Conservation (phyloP, 2,797 vertebrate genomes). For the Lemur catta region DNA sequence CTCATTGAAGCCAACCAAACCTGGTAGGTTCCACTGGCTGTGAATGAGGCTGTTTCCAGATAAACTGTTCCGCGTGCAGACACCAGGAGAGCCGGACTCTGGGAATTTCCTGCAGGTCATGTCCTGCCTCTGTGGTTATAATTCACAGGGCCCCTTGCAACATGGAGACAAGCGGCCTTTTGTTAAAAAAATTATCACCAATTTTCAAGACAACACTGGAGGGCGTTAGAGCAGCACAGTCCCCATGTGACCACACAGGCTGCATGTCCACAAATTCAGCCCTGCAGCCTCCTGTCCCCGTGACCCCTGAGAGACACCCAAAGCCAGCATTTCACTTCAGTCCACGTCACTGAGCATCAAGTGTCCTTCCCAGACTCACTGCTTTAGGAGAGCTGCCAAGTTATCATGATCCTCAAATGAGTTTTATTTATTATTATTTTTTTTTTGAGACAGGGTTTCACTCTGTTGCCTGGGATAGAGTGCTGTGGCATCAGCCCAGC, state of each 20-base stretch:
- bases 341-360: too few species aligned
- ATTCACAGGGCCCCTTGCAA: neutral
- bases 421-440: neutral
- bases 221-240: too few species aligned
- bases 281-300: too few species aligned
- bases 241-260: too few species aligned
- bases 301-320: too few species aligned
- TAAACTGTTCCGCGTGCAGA: neutral
- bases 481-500: rapidly evolving
- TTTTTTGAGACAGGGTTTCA: neutral
- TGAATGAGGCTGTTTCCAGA: neutral
- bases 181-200: neutral
- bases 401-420: too few species aligned
- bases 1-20: neutral
- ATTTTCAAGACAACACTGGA: neutral
- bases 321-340: too few species aligned
- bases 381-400: too few species aligned
- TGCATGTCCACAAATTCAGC: constrained; percentile 15
- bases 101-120: neutral
- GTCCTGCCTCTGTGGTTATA: neutral
- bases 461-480: neutral
- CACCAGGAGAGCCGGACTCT: neutral
- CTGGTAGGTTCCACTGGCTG: neutral
- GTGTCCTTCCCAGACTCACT: too few species aligned
- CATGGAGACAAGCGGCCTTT: neutral